phyloP scores from a whole-genome alignment of 1,140 invertebrate genomes.

The Trialeurodes vaporariorum region DNA sequence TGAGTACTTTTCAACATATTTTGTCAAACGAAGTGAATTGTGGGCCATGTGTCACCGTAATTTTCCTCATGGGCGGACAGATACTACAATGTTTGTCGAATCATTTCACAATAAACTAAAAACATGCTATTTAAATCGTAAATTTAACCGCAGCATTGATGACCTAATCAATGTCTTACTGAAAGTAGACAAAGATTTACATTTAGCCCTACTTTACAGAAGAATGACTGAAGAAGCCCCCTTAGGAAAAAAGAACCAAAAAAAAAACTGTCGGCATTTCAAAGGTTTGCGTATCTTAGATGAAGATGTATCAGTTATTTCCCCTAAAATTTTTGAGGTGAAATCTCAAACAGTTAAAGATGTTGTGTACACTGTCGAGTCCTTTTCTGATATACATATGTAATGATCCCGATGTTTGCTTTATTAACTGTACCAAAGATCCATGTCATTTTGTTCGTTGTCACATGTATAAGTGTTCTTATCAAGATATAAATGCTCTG shows the following conservation, averaged over 20 bases:
- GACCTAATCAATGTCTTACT: not conserved
- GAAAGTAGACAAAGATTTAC: not conserved
- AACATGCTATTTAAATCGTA: not conserved
- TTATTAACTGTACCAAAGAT: not conserved
- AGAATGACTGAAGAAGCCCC: not conserved
- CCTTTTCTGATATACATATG: not conserved
- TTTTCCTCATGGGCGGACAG: slow-evolving; percentile 1
- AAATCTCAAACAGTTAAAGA: not conserved
- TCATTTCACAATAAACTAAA: slow-evolving; percentile 8
- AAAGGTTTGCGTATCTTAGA: not conserved
- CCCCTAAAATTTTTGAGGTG: not conserved
- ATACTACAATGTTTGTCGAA: not conserved
- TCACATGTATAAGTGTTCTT: not conserved
- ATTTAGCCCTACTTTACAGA: not conserved
- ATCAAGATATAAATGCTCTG: not conserved
- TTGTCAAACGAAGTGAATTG: not conserved
- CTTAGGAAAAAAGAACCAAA: not conserved
- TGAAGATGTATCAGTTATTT: not conserved
- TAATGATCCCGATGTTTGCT: not conserved
- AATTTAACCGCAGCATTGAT: not conserved
- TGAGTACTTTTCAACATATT: not conserved
- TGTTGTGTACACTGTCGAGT: not conserved
- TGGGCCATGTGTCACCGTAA: slow-evolving; percentile 5
- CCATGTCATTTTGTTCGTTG: not conserved
- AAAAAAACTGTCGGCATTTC: not conserved